Evolutionary conservation across 1,140 invertebrate species (phyloP).

Genomic region (Orussus abietinus): DNA sequence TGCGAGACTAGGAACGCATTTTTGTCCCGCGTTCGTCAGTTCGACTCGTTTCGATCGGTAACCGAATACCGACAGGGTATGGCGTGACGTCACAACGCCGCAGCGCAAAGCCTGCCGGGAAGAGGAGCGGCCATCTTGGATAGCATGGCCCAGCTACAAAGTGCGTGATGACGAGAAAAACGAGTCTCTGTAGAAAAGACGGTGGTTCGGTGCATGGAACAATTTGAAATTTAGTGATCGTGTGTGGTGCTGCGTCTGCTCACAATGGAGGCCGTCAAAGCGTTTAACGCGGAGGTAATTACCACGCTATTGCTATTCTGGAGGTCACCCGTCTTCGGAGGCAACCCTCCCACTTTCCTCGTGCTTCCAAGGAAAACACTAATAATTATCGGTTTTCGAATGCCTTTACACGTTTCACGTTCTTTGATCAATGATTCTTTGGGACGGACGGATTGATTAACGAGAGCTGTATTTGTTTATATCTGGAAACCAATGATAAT

Average conservation of each 20-base stretch:
- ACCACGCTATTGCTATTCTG: conserved; percentile 21
- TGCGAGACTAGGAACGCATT: too few species aligned
- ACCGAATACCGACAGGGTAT: neutral
- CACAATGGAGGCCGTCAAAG: conserved; percentile 61
- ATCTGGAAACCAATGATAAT: neutral
- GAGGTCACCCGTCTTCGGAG: conserved; percentile 35
- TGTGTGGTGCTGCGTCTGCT: conserved; percentile 11
- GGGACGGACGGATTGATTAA: neutral
- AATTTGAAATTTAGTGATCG: conserved; percentile 22
- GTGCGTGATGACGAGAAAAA: conserved; percentile 28
- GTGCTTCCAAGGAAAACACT: conserved; percentile 1
- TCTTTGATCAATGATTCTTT: neutral
- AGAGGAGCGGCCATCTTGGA: conserved; percentile 46
- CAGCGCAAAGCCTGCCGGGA: conserved; percentile 38
- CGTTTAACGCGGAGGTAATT: conserved; percentile 65
- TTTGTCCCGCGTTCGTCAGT: too few species aligned
- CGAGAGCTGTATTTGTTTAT: neutral
- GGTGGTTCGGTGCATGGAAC: conserved; percentile 21
- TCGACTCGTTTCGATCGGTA: conserved; percentile 1
- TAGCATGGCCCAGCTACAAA: conserved; percentile 44
- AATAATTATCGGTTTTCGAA: conserved; percentile 1
- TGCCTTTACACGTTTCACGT: conserved; percentile 1
- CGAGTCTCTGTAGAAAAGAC: conserved; percentile 23
- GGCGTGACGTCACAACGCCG: conserved; percentile 41
- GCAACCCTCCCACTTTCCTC: conserved; percentile 26